A percentile compares a stretch with the other conserved stretches of the same genome.
phyloP scores from a whole-genome alignment of 2,888 invertebrate species.

The Leucophora obtusa region DNA sequence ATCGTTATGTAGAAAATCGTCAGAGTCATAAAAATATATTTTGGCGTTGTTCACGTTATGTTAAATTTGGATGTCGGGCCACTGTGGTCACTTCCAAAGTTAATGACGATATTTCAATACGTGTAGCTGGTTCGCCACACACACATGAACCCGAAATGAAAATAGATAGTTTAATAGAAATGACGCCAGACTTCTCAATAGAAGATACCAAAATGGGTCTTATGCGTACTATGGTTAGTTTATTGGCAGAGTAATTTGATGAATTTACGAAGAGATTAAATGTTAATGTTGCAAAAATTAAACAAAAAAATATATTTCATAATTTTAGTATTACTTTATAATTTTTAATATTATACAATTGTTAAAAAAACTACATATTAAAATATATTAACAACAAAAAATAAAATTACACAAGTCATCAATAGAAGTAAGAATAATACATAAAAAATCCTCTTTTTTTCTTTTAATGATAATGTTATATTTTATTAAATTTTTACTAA shows the following conservation, averaged over 20 bases:
- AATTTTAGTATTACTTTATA: neutral
- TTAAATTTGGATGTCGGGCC: conserved; percentile 77
- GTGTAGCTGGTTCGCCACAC: conserved; percentile 76
- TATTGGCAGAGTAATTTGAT: conserved; percentile 65
- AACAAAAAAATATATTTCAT: neutral
- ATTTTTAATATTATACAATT: neutral
- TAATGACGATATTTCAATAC: conserved; percentile 73
- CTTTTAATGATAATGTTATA: neutral
- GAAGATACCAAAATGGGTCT: conserved; percentile 72
- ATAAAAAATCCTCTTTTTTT: neutral
- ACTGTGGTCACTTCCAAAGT: conserved; percentile 78
- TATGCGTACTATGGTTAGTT: conserved; percentile 67
- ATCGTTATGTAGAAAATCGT: conserved; percentile 78
- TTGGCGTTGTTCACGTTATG: conserved; percentile 78
- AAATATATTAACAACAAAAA: neutral
- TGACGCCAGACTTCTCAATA: conserved; percentile 70
- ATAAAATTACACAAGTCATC: neutral
- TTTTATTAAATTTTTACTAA: conserved; percentile 52
- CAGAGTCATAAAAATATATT: conserved; percentile 78
- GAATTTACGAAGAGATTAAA: neutral
- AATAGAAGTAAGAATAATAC: neutral
- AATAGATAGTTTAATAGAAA: conserved; percentile 71
- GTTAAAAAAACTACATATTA: neutral
- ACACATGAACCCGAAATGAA: conserved; percentile 77
- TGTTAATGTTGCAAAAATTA: neutral